These are phyloP conservation scores for Colletes latitarsis DNA, from an alignment of 1,140 invertebrate species.

Conservation along the genomic window DNA sequence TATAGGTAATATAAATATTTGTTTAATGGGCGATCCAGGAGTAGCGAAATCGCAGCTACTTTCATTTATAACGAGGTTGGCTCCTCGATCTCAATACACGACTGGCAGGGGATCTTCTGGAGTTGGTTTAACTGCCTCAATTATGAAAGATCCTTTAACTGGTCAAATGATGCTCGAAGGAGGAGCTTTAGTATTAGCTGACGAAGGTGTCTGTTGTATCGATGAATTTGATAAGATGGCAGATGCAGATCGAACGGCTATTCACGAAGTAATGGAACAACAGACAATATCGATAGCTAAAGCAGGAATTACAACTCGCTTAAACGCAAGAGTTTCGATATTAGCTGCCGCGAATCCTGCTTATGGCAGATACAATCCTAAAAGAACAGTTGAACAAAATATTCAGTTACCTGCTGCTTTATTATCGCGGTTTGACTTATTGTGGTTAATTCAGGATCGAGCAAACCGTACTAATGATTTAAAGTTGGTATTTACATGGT, in stretches of 20 bases:
- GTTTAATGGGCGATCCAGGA: constrained; percentile 99
- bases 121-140: constrained; percentile 98
- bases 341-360: constrained; percentile 99
- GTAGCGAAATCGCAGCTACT: constrained; percentile 99
- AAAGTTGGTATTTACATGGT: constrained; percentile 78
- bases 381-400: constrained; percentile 97
- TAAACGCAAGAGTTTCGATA: constrained; percentile 98
- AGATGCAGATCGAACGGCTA: constrained; percentile 96
- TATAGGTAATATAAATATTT: constrained; percentile 97
- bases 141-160: constrained; percentile 98
- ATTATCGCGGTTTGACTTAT: constrained; percentile 97
- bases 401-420: constrained; percentile 99
- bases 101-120: constrained; percentile 98
- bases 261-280: constrained; percentile 99
- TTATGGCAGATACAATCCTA: constrained; percentile 98
- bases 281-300: constrained; percentile 99
- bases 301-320: constrained; percentile 98
- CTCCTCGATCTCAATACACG: constrained; percentile 96
- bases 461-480: constrained; percentile 96
- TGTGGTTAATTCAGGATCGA: constrained; percentile 98
- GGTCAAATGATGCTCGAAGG: constrained; percentile 99
- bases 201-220: constrained; percentile 99
- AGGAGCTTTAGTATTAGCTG: constrained; percentile 98
- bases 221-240: constrained; percentile 99
- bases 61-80: constrained; percentile 96